Base-by-base conservation (phyloP, 2,797 vertebrate genomes). In the Acestrorhynchus altus region DNA sequence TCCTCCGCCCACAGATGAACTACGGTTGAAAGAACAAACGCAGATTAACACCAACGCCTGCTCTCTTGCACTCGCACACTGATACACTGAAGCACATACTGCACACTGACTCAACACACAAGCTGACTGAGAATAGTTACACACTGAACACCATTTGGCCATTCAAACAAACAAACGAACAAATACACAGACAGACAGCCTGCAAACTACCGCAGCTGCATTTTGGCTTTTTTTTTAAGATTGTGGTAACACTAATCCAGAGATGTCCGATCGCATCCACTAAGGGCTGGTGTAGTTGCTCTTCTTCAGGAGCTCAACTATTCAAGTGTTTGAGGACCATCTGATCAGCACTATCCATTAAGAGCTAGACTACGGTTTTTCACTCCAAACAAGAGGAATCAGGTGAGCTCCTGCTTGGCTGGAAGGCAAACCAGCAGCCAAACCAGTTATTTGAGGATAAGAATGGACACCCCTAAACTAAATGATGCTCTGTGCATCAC, bases 1-100 rank as follows among this genome's bases (percentile, higher is more conserved):
- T 93, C 92, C 80, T 89, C 88, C 90, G 90, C 90, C 94, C 94
- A 94, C 84, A 92, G 92, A 91, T 93, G 93, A 89, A 93, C 94
- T 94, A 91, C 49, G 79, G 91, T 86, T 88, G 91, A 93, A 87
- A 89, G 91, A 94, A 87, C 91, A 94, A 89, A 93, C 87, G 87
- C 64, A 91, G 87, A 87, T 94, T 93, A 93, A 91, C 89, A 92
- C 87, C 84, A 90, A 46, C 67, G 84, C 86, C 77, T 49, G 70
- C 78, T 60, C 60, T 52, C 60, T 61, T 51, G 60, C 68, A 80
- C 46, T 61, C 61, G 46, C 67, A 72, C 74, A 57, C 42, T 66
- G 49, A 59, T 26, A 61, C 16, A 47, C 8, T 66, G 31, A 35
- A 35, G 31, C 31, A 35, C 31, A 35, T 6, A 35, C 31, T 35